Base-by-base conservation (phyloP, 1,140 invertebrate species). In the Bombyx mandarina region DNA sequence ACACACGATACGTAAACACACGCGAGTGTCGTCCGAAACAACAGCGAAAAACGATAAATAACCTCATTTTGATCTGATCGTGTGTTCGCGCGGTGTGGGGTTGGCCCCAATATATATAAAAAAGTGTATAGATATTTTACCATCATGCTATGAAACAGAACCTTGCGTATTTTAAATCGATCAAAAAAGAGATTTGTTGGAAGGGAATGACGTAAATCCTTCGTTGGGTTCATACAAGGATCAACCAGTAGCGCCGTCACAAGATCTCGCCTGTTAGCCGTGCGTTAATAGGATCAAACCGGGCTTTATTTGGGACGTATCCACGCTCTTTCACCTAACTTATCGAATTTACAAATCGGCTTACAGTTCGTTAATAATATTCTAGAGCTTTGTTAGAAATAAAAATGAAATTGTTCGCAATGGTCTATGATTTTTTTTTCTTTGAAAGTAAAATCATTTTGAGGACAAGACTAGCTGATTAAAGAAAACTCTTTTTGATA, bases 261-360 rank as follows among this genome's bases (percentile, higher is more conserved):
- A 77, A 77, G 75, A 79, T 79, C 79, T 77, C 65, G 66, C 59
- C 77, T 74, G 77, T 82, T 78, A 82, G 75, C 75, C 77, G 74
- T 76, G 75, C 77, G 83, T 79, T 86, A 86, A 86, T 84, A 84
- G 80, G 83, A 86, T 86, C 80, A 86, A 79, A 77, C 72, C 69
- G 74, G 77, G 81, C 73, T 83, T 81, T 84, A 82, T 82, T 79
- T 75, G 83, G 79, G 80, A 75, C 70, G 66, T 76, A 75, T 86
- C 81, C 81, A 79, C 74, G 77, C 81, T 77, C 81, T 84, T 84
- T 84, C 80, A 78, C 79, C 79, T 81, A 83, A 84, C 79, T 86
- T 86, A 80, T 81, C 79, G 81, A 83, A 84, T 84, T 86, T 82
- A 76, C 81, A 84, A 84, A 86, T 76, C 79, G 75, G 81, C 78